phyloP scores from a whole-genome alignment of 64 coral and sea anemone genomes.

The Montipora sp. region DNA sequence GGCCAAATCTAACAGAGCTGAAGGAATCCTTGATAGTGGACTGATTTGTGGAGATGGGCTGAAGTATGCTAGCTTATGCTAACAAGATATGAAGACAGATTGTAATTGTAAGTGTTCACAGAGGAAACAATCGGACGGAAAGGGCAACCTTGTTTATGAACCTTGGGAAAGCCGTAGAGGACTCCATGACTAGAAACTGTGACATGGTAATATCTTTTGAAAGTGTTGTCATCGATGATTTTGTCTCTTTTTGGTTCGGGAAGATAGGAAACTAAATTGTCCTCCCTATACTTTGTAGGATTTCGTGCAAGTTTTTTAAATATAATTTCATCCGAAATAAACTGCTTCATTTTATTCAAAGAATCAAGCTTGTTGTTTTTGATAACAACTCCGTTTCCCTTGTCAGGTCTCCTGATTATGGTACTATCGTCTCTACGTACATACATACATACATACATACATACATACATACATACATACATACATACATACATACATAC shows the following conservation, averaged over 20 bases:
- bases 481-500: too few species aligned
- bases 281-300: constrained; percentile 4
- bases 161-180: constrained; percentile 30
- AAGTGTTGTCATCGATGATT: constrained; percentile 17
- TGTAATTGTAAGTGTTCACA: constrained; percentile 9
- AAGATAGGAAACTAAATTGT: constrained; percentile 10
- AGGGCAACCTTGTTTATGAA: not conserved
- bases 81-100: constrained; percentile 6
- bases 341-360: constrained; percentile 8
- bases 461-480: too few species aligned
- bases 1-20: constrained; percentile 25
- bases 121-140: constrained; percentile 7
- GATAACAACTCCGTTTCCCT: constrained; percentile 19
- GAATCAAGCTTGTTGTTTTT: constrained; percentile 17
- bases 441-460: not conserved
- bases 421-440: not conserved
- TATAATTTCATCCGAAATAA: not conserved
- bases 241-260: not conserved
- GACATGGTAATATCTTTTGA: constrained; percentile 22
- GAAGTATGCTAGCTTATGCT: not conserved
- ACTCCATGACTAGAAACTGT: constrained; percentile 11
- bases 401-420: constrained; percentile 5
- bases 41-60: constrained; percentile 24
- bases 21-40: constrained; percentile 56
- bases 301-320: not conserved